Evolutionary conservation across 2,113 vertebrate species (phyloP).

Genomic region (Myiopsitta monachus): DNA sequence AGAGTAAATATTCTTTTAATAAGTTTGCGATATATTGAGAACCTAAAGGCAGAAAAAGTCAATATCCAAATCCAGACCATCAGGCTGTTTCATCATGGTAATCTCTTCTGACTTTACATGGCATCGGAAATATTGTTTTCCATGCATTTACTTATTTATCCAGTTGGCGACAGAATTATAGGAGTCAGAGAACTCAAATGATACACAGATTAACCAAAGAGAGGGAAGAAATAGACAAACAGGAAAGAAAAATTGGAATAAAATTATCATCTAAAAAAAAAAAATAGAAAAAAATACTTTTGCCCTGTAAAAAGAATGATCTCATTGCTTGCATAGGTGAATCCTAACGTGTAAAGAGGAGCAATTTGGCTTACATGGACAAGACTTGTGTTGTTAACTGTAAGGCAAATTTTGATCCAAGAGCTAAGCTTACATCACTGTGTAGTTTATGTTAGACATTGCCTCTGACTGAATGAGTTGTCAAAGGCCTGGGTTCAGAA

Average conservation of each 20-base stretch:
- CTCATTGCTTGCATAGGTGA: not conserved
- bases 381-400: not conserved
- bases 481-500: not conserved
- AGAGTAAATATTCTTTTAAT: not conserved
- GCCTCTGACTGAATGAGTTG: not conserved
- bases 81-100: not conserved
- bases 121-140: not conserved
- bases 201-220: not conserved
- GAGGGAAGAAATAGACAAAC: not conserved
- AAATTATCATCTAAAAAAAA: not conserved
- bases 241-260: not conserved
- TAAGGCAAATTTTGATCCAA: not conserved
- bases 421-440: not conserved
- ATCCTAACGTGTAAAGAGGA: not conserved
- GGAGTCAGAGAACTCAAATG: not conserved
- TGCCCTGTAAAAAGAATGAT: not conserved
- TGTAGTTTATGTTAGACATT: not conserved
- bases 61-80: not conserved
- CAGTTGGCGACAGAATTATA: not conserved
- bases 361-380: not conserved
- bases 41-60: not conserved
- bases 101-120: not conserved
- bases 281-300: not conserved
- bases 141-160: not conserved
- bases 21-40: not conserved